phyloP scores from a whole-genome alignment of 2,888 invertebrate genomes.

The Trilocha varians region DNA sequence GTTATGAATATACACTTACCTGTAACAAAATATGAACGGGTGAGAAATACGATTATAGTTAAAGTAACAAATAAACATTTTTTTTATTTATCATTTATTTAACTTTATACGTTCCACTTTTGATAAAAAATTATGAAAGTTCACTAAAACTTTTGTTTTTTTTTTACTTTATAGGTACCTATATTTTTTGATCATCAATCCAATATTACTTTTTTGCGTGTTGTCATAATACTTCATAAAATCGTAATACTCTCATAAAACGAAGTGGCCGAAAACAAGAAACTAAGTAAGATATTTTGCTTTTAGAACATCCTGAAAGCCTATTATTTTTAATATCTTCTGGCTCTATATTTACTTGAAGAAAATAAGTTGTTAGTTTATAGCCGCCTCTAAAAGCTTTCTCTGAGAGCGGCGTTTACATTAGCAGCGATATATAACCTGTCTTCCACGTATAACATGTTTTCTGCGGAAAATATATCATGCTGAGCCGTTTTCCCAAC shows the following conservation, averaged over 20 bases:
- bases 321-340: conserved; percentile 2
- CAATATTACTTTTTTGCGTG: too few relatives aligned
- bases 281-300: not conserved
- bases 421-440: conserved; percentile 46
- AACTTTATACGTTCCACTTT: too few relatives aligned
- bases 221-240: not conserved
- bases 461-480: conserved; percentile 48
- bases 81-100: not conserved
- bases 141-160: too few relatives aligned
- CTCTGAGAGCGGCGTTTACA: conserved; percentile 35
- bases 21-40: conserved; percentile 17
- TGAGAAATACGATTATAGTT: not conserved
- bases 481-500: conserved; percentile 41
- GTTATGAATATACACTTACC: conserved; percentile 12
- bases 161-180: too few relatives aligned
- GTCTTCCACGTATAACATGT: conserved; percentile 43
- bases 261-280: not conserved
- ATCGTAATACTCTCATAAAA: not conserved
- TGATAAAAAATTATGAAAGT: too few relatives aligned
- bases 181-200: too few relatives aligned
- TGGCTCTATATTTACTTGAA: conserved; percentile 1
- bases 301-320: not conserved
- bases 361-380: conserved; percentile 21
- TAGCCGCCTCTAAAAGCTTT: conserved; percentile 36
- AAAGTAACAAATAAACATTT: not conserved